A percentile compares a stretch with the other conserved stretches of the same genome.
Conservation (phyloP, 1,140 invertebrate species). For the Drosophila pruinosa region DNA sequence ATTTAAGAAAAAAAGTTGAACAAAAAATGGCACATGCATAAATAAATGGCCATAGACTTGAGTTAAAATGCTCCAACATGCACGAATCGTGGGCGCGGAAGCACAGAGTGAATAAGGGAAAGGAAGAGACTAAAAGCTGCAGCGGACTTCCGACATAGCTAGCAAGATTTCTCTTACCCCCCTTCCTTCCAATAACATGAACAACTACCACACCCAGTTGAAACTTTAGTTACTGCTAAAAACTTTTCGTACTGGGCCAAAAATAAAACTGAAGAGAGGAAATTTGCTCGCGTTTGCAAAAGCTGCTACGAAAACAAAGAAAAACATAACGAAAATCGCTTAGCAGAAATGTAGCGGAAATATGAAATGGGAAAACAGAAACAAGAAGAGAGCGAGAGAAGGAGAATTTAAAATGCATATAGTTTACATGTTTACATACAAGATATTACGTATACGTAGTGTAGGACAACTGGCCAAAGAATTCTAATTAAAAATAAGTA, state of each 20-base stretch:
- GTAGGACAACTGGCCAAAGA: background rate
- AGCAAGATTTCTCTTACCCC: background rate
- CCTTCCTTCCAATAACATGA: background rate
- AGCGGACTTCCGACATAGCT: slow-evolving; percentile 30
- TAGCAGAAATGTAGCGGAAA: slow-evolving; percentile 42
- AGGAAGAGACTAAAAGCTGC: background rate
- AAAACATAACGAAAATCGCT: slow-evolving; percentile 31
- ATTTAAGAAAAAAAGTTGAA: slow-evolving; percentile 24
- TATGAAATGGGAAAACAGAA: slow-evolving; percentile 3
- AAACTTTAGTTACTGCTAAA: slow-evolving; percentile 37
- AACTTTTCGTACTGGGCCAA: slow-evolving; percentile 16
- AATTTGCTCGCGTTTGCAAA: slow-evolving; percentile 36
- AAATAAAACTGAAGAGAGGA: slow-evolving; percentile 31
- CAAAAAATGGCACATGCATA: slow-evolving; percentile 29
- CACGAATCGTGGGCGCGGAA: background rate
- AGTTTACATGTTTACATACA: background rate
- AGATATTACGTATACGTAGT: slow-evolving; percentile 13
- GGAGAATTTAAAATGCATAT: slow-evolving; percentile 15
- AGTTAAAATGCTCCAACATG: slow-evolving; percentile 13
- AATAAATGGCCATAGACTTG: slow-evolving; percentile 35
- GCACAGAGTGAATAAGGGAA: background rate
- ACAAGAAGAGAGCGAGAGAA: background rate
- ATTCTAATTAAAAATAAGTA: background rate
- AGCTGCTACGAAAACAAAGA: slow-evolving; percentile 7
- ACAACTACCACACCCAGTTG: slow-evolving; percentile 7